Evolutionary conservation across 2,113 vertebrate species (phyloP).

Genomic region (Centrocercus urophasianus): DNA sequence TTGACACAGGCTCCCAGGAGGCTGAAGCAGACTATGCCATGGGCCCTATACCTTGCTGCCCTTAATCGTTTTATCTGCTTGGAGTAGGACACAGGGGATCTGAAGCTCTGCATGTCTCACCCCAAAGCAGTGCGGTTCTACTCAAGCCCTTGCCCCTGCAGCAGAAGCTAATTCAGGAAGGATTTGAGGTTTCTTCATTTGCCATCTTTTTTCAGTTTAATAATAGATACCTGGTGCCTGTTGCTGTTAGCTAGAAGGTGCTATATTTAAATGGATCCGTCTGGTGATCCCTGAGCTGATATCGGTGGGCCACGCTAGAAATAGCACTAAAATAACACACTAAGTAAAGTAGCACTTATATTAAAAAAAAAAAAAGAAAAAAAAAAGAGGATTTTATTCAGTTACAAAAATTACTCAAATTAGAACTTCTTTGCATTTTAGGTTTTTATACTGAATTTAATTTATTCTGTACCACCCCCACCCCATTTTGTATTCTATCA

Average conservation of each 20-base stretch:
- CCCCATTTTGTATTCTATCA: neutral
- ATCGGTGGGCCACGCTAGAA: neutral
- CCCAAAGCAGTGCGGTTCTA: neutral
- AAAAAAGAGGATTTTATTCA: neutral
- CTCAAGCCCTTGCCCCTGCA: neutral
- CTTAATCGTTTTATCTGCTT: neutral
- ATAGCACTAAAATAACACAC: neutral
- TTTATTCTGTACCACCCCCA: neutral
- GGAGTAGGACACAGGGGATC: neutral
- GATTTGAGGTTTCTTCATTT: neutral
- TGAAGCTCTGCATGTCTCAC: neutral
- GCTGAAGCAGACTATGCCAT: neutral
- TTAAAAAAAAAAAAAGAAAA: neutral
- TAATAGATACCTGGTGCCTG: neutral
- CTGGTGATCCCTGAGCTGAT: neutral
- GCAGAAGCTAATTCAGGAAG: neutral
- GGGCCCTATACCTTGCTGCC: neutral
- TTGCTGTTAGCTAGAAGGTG: neutral
- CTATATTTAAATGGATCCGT: constrained; percentile 16
- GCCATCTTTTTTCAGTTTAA: neutral
- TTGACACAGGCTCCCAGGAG: neutral
- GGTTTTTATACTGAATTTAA: neutral
- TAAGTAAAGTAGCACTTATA: neutral
- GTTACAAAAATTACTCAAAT: neutral
- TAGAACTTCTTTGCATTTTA: neutral